Evolutionary conservation across 2,797 vertebrate genomes (phyloP), one percentile per base, ranked within the genome.

Genomic region (Schizopygopsis malacanthus): DNA sequence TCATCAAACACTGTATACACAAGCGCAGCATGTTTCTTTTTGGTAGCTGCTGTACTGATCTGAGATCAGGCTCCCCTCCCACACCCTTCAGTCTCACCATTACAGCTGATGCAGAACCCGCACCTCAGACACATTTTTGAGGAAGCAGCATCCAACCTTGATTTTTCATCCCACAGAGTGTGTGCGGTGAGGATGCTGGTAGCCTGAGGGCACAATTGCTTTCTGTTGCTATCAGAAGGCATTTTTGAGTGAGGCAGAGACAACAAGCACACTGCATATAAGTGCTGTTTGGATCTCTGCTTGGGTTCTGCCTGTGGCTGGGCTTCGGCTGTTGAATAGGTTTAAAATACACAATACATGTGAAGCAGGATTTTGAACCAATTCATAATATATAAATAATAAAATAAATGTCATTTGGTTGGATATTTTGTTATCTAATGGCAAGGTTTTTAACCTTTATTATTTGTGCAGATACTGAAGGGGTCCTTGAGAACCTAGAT

Each of bases 131-230:
- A 22, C 18, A 61, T 71, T 83, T 16, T 20, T 56, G 25, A 71
- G 18, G 16, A 72, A 76, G 22, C 82, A 13, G 86, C 20, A 61
- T 87, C 37, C 82, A 50, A 52, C 61, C 71, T 70, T 7, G 1
- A 80, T 63, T 65, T 86, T 54, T 78, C 28, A 86, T 65, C 67
- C 52, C 43, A 78, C 82, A 69, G 73, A 13, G 54, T n/a, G 25
- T 37, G 39, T 65, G n/a, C 18, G 22, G 22, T 70, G 16, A 45
- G n/a, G 61, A 20, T 1, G 11, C 18, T 39, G 39, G 69, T 86
- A 37, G 85, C 85, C 59, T 45, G 37, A 67, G 37, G 81, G 33
- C 54, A 72, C 5, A 41, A 52, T 72, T 82, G 5, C 65, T 82
- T 41, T 79, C 41, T 70, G 47, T 85, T 81, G 18, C 47, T 43